A percentile compares a stretch with the other conserved stretches of the same genome.
Evolutionary conservation across 2,888 invertebrate species (phyloP).

Genomic region (Calameuta pallipes): DNA sequence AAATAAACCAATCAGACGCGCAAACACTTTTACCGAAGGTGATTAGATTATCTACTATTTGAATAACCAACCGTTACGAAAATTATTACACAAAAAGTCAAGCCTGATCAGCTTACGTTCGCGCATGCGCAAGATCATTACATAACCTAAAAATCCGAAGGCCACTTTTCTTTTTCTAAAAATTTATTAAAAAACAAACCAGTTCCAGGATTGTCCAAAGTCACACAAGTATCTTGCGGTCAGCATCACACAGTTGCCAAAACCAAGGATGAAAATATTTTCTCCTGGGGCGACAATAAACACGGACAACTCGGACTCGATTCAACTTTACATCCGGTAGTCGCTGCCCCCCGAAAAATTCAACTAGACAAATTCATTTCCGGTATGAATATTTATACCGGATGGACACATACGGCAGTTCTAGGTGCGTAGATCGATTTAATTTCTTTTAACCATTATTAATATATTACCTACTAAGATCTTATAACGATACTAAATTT

Average conservation of each 20-base stretch:
- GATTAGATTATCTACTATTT: slow-evolving; percentile 40
- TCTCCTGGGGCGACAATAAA: slow-evolving; percentile 86
- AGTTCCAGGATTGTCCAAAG: slow-evolving; percentile 70
- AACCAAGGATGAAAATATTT: slow-evolving; percentile 71
- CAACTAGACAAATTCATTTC: slow-evolving; percentile 67
- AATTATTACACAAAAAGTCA: background rate
- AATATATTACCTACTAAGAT: background rate
- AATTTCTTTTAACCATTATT: background rate
- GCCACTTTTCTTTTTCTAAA: background rate
- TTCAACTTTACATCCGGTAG: slow-evolving; percentile 68
- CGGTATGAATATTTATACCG: slow-evolving; percentile 70
- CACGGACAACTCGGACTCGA: slow-evolving; percentile 80
- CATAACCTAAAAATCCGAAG: background rate
- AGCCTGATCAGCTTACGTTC: background rate
- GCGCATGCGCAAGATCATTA: background rate
- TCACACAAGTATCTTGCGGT: slow-evolving; percentile 79
- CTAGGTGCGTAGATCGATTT: background rate
- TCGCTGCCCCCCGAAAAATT: slow-evolving; percentile 69
- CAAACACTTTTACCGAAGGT: slow-evolving; percentile 66
- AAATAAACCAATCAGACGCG: slow-evolving; percentile 57
- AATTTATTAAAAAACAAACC: background rate
- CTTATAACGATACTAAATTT: slow-evolving; percentile 9
- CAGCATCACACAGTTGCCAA: slow-evolving; percentile 81
- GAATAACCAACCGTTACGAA: background rate
- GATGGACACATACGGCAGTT: slow-evolving; percentile 80